Percentiles rank a stretch among this genome's conserved stretches.
Evolutionary conservation across 2,113 vertebrate genomes (phyloP).

Genomic region (Periophthalmodon schlosseri): DNA sequence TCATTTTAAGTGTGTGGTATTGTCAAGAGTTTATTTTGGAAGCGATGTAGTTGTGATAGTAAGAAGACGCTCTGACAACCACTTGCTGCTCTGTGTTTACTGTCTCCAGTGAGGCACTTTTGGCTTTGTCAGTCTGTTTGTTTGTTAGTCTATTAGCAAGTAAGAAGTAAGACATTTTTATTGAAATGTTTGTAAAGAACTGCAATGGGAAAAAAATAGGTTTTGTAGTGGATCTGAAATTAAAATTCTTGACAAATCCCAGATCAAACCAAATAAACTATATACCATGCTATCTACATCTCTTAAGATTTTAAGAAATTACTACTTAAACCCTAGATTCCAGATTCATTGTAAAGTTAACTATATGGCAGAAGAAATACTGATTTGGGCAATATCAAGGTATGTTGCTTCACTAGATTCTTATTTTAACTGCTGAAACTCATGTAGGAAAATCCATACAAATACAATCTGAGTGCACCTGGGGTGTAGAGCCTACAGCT

Average conservation of each 20-base stretch:
- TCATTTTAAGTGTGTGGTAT: conserved; percentile 16
- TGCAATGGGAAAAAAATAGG: no score
- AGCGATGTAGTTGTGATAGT: conserved; percentile 12
- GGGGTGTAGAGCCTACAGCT: conserved; percentile 63
- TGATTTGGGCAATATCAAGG: neutral
- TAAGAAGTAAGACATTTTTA: neutral
- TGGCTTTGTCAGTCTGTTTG: neutral
- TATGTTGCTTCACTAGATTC: neutral
- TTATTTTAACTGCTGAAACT: conserved; percentile 25
- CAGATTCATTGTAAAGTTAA: neutral
- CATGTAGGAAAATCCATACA: conserved; percentile 11
- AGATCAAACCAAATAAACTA: neutral
- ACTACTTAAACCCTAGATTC: neutral
- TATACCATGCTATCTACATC: no score
- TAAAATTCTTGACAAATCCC: neutral
- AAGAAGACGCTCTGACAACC: neutral
- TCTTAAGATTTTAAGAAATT: no score
- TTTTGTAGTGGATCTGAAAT: neutral
- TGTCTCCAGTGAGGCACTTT: neutral
- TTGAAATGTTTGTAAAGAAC: neutral
- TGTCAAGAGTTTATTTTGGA: conserved; percentile 43
- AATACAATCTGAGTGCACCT: conserved; percentile 49
- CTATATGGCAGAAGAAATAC: neutral
- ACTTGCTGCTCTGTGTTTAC: neutral
- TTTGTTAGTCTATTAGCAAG: neutral